Evolutionary conservation across 2,113 vertebrate genomes (phyloP).

Genomic region (Hirundichthys speculiger): DNA sequence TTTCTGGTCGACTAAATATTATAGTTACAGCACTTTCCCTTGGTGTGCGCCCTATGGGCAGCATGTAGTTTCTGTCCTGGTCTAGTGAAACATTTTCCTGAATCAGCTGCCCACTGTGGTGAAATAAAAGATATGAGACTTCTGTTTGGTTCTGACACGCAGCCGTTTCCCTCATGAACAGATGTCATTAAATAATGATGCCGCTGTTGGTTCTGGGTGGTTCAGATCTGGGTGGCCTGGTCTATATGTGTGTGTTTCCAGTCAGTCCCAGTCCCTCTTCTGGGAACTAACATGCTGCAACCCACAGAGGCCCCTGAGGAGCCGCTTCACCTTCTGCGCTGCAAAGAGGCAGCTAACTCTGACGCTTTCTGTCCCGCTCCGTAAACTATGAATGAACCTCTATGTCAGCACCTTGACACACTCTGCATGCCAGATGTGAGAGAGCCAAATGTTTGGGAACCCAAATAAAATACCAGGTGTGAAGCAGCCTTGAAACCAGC

Average conservation of each 20-base stretch:
- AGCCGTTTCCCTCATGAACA: constrained; percentile 20
- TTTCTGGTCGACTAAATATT: constrained; percentile 16
- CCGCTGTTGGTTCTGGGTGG: constrained; percentile 57
- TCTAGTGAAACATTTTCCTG: neutral
- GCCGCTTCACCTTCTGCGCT: constrained; percentile 31
- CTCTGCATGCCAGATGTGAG: constrained; percentile 51
- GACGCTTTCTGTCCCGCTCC: constrained; percentile 7
- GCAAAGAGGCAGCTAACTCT: constrained; percentile 16
- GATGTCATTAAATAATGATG: constrained; percentile 37
- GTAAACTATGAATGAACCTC: constrained; percentile 50
- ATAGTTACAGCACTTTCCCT: neutral
- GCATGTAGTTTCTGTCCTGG: constrained; percentile 4
- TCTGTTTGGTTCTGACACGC: constrained; percentile 38
- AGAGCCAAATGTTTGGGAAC: constrained; percentile 37
- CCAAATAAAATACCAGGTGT: constrained; percentile 35
- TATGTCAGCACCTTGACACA: constrained; percentile 53
- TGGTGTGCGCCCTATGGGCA: neutral
- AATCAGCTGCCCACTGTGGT: constrained; percentile 2
- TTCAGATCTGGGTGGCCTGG: constrained; percentile 65
- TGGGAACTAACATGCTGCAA: constrained; percentile 63
- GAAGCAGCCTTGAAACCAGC: constrained; percentile 26
- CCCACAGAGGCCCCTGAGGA: constrained; percentile 56
- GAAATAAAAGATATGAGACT: constrained; percentile 25
- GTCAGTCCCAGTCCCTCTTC: constrained; percentile 63
- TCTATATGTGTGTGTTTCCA: constrained; percentile 56